Evolutionary conservation across 2,797 vertebrate species (phyloP), one percentile per base, ranked within the genome.

Genomic region (Lycodopsis pacificus): DNA sequence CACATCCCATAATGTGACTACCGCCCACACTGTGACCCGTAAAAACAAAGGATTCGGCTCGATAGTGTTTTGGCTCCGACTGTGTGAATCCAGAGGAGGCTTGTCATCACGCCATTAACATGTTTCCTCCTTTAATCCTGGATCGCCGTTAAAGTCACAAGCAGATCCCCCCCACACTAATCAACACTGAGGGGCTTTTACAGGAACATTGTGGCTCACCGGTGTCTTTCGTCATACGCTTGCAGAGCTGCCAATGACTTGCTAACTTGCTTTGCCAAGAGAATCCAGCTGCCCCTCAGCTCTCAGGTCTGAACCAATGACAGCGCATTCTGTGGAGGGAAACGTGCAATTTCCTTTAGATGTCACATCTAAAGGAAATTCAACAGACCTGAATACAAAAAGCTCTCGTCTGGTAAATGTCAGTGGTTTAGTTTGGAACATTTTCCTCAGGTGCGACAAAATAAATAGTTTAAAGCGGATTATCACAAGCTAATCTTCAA

Each of bases 1-100:
- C 59, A 80, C 74, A 61, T 66, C 65, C 77, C 65, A 59, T 80
- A 71, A 80, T 76, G 46, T 61, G 25, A 81, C 83, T 71, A 44
- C 53, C 61, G 42, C 61, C 78, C 53, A 71, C 76, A 67, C 51
- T 53, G 63, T 64, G 54, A 71, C 65, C 15, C 4, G 40, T 20
- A 32, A 32, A 32, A 17, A 59, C 75, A 77, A 63, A 81, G 73
- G 42, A 56, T 59, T 69, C 36, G 30, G 70, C 77, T 80, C 56
- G 0, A 73, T 62, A 71, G 63, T 77, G 48, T 57, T 76, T 67
- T 67, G 61, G 70, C 76, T 77, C 73, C 22, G 69, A 77, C 71
- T 61, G 77, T 58, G 57, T 46, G 65, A 76, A 57, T 46, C 42
- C 49, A 32, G 49, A 20, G 42, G 57, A 78, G 61, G 48, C 62